A percentile compares a stretch with the other conserved stretches of the same genome.
These are phyloP conservation scores for Rhyzopertha dominica DNA, from an alignment of 1,140 invertebrate genomes.

Conservation along the genomic window DNA sequence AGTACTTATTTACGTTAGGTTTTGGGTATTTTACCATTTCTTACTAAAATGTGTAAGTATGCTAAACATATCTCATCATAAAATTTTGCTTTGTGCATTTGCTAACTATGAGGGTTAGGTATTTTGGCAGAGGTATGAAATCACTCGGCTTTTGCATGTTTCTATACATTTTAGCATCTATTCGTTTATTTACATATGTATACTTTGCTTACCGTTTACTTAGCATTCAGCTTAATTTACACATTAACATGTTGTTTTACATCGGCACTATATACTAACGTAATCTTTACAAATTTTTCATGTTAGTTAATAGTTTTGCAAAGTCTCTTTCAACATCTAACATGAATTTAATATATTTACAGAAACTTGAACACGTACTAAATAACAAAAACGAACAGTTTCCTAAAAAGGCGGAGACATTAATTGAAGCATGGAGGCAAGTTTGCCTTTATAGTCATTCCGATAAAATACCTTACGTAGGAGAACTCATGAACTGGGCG, in stretches of 20 bases:
- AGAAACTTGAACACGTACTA: conserved; percentile 40
- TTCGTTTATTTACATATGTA: background rate
- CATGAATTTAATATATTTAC: conserved; percentile 28
- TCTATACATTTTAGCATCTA: too few species aligned
- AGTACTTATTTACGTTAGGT: too few species aligned
- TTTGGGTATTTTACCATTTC: too few species aligned
- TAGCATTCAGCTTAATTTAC: background rate
- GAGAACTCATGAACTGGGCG: conserved; percentile 40
- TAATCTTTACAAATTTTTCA: background rate
- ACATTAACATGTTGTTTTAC: background rate
- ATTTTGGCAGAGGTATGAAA: too few species aligned
- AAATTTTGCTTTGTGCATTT: too few species aligned
- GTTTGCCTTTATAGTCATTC: conserved; percentile 27
- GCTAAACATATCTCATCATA: too few species aligned
- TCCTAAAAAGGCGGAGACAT: conserved; percentile 33
- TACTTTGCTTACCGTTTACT: background rate
- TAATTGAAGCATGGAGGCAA: conserved; percentile 42
- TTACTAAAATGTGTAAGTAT: too few species aligned
- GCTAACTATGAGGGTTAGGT: too few species aligned
- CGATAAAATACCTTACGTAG: conserved; percentile 32
- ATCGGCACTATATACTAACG: background rate
- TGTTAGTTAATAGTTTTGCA: conserved; percentile 1
- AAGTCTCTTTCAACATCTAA: background rate
- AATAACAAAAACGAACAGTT: conserved; percentile 36
- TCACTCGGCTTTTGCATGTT: too few species aligned